These are phyloP conservation scores for Notolabrus celidotus DNA, from an alignment of 2,797 vertebrate species.

Conservation along the genomic window DNA sequence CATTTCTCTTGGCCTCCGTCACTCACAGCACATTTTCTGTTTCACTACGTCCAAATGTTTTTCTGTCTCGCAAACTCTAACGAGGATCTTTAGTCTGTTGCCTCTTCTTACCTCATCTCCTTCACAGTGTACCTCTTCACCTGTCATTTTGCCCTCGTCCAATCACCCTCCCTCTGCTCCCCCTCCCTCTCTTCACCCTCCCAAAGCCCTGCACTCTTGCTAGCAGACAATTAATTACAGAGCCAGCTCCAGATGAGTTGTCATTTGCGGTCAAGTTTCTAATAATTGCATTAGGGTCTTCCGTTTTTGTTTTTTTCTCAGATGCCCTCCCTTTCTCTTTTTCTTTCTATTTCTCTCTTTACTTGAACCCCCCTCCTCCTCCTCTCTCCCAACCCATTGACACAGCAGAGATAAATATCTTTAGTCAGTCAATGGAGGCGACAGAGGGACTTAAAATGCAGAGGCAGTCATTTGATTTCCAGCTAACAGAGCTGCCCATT, in stretches of 20 bases:
- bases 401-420: constrained; percentile 81
- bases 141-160: constrained; percentile 53
- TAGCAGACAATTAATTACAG: constrained; percentile 82
- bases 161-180: constrained; percentile 45
- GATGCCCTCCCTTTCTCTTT: constrained; percentile 41
- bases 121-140: constrained; percentile 44
- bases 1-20: constrained; percentile 21
- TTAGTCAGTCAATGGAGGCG: constrained; percentile 80
- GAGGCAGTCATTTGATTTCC: constrained; percentile 84
- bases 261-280: constrained; percentile 83
- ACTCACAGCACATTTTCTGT: constrained; percentile 26
- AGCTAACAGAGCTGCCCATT: constrained; percentile 83
- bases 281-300: constrained; percentile 82
- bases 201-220: constrained; percentile 52
- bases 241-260: constrained; percentile 75
- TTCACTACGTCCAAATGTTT: constrained; percentile 41
- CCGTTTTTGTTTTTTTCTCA: constrained; percentile 47
- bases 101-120: constrained; percentile 65
- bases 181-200: constrained; percentile 20
- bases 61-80: constrained; percentile 38
- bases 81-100: constrained; percentile 56
- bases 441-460: constrained; percentile 83
- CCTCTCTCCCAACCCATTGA: constrained; percentile 50
- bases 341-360: constrained; percentile 49
- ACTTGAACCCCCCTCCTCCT: constrained; percentile 34